Evolutionary conservation across 2,888 invertebrate genomes (phyloP), one percentile per base, ranked within the genome.

Genomic region (Sinelater perroti): DNA sequence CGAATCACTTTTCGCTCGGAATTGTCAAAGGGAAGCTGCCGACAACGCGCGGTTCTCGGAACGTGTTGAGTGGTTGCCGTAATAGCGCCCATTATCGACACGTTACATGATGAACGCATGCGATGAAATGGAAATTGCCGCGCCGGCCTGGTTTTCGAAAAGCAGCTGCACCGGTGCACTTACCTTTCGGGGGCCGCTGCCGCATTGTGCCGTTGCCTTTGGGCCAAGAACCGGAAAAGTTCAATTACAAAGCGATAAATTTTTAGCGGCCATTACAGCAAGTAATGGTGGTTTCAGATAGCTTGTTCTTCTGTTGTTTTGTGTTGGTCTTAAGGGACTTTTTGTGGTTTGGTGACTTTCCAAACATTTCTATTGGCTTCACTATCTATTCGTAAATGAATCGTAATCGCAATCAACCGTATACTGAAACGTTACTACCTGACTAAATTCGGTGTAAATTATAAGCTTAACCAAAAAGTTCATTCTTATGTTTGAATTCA

Each of bases 71-170:
- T 44, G 30, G 17, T 44, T 44, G 30, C 28, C 17, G 28, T 44
- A 44, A 44, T 44, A 44, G 30, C 44, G 44, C 24, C 24, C 24
- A 49, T 49, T 49, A 49, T 24, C 47, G 47, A 35, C 47, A 49
- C 47, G 35, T 44, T 44, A 30, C 44, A 30, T 10, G 44, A 13
- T 28, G 11, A 11, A 28, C 18, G 14, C 44, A 49, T 49, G 47
- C 47, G 16, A 35, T 35, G 36, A 40, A 40, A 24, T 40, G 40
- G 13, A 40, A 13, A 24, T 24, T 36, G n/a, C 30, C 13, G 1
- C 13, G n/a, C n/a, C n/a, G n/a, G n/a, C n/a, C n/a, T n/a, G n/a
- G n/a, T n/a, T n/a, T n/a, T n/a, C n/a, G n/a, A n/a, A n/a, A n/a
- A n/a, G n/a, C n/a, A n/a, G n/a, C n/a, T n/a, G n/a, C n/a, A n/a